Evolutionary conservation across 2,888 invertebrate genomes (phyloP), one percentile per base, ranked within the genome.

Genomic region (Pristionchus exspectatus): DNA sequence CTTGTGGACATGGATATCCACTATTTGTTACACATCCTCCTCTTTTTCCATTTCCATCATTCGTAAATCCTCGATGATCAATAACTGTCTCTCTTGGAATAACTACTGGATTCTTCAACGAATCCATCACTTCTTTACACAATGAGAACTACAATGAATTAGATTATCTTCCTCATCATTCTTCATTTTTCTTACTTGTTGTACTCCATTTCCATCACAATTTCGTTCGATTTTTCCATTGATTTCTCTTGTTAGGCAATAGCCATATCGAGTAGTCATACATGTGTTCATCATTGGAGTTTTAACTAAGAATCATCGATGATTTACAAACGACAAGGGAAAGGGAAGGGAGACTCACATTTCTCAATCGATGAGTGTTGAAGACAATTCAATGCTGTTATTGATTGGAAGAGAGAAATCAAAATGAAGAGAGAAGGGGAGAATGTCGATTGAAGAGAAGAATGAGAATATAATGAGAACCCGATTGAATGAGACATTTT

Each of bases 121-220:
- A 14, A 59, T 77, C 77, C 77, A 77, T 77, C 1, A 77, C 24
- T n/a, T 77, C 77, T 24, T 77, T 77, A 44, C 77, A 77, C 38
- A 77, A 50, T 44, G 77, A 77, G 77, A 77, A 44, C 77, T 77
- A 44, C 0, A 77, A 72, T 12, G 72, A 14, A 14, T 2, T 12
- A 27, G 5, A 12, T 24, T 27, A n/a, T 66, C 24, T 5, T n/a
- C 63, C 63, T 7, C 7, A 9, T n/a, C 0, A 24, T n/a, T 63
- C 63, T 63, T 63, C 63, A 18, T 66, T 27, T 66, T 27, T n/a
- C 66, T 14, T 24, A 77, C 77, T 44, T 77, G 77, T 12, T 77
- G 77, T 12, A 77, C 44, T 77, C 77, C 77, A 77, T 77, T 77
- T 44, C 77, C 77, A 77, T 77, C 77, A 44, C 77, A 77, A 44